Conservation (phyloP, 1,140 invertebrate species). For the Phenacoccus solenopsis region DNA sequence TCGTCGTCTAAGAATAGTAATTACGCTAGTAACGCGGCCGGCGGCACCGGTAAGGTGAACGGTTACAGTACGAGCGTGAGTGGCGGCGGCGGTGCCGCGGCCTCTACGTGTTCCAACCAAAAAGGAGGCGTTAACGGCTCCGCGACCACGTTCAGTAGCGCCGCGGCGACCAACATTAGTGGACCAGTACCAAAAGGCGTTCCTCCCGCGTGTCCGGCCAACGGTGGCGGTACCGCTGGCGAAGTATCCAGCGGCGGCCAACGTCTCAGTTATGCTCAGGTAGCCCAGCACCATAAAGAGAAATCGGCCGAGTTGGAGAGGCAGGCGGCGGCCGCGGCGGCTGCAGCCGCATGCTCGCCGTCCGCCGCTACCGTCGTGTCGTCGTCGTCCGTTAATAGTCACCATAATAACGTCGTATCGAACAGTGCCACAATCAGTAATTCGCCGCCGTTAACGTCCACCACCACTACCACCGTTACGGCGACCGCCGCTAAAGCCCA, state of each 20-base stretch:
- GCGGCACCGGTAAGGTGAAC: background rate
- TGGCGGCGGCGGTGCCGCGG: no score
- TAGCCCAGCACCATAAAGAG: slow-evolving; percentile 59
- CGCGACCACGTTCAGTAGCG: background rate
- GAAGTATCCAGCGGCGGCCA: slow-evolving; percentile 16
- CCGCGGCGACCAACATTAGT: no score
- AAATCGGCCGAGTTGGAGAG: slow-evolving; percentile 13
- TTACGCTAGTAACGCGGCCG: background rate
- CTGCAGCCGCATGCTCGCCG: background rate
- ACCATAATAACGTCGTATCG: background rate
- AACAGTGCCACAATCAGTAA: slow-evolving; percentile 1
- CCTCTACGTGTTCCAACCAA: background rate
- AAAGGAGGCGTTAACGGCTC: background rate
- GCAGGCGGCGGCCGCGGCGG: background rate
- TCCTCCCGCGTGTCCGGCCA: slow-evolving; percentile 4
- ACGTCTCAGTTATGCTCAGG: slow-evolving; percentile 67
- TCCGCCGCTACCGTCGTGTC: no score
- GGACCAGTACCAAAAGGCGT: slow-evolving; percentile 4
- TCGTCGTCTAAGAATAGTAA: background rate
- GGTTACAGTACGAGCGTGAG: background rate
- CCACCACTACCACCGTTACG: no score
- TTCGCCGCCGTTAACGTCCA: background rate
- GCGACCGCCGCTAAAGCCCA: background rate
- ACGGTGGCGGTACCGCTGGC: slow-evolving; percentile 10
- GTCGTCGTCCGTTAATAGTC: background rate